Percentiles rank a stretch among this genome's conserved stretches.
Evolutionary conservation across 1,140 invertebrate species (phyloP).

Genomic region (Dinoponera quadriceps): DNA sequence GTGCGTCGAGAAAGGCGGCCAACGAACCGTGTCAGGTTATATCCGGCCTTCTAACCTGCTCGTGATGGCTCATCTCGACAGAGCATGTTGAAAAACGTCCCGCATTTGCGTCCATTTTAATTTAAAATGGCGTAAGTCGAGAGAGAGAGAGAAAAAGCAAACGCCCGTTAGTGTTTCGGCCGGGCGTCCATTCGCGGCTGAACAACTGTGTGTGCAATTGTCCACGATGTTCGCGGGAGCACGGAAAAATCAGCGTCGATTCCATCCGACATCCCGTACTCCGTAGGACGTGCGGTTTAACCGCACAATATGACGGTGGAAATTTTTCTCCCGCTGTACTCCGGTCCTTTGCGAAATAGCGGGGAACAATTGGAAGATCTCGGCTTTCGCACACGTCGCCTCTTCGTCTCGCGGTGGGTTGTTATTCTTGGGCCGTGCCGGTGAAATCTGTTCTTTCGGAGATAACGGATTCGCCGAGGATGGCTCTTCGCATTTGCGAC

Average conservation of each 20-base stretch:
- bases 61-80: background rate
- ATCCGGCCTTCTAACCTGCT: background rate
- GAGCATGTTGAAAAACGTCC: background rate
- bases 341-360: constrained; percentile 15
- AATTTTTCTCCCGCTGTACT: constrained; percentile 28
- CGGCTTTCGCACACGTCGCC: background rate
- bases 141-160: background rate
- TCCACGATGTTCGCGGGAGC: constrained; percentile 14
- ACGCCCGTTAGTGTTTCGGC: constrained; percentile 7
- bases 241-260: constrained; percentile 42
- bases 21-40: background rate
- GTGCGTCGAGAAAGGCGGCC: background rate
- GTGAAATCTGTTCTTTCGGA: background rate
- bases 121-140: constrained; percentile 15
- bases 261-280: constrained; percentile 27
- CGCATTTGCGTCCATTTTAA: constrained; percentile 27
- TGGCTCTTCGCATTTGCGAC: background rate
- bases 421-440: background rate
- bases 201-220: constrained; percentile 2
- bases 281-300: constrained; percentile 38
- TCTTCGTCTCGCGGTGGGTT: background rate
- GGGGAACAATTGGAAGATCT: constrained; percentile 41
- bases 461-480: background rate
- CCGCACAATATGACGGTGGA: background rate
- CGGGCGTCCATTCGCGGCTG: background rate